phyloP scores from a whole-genome alignment of 2,888 invertebrate genomes.

The Parnassius glacialis region DNA sequence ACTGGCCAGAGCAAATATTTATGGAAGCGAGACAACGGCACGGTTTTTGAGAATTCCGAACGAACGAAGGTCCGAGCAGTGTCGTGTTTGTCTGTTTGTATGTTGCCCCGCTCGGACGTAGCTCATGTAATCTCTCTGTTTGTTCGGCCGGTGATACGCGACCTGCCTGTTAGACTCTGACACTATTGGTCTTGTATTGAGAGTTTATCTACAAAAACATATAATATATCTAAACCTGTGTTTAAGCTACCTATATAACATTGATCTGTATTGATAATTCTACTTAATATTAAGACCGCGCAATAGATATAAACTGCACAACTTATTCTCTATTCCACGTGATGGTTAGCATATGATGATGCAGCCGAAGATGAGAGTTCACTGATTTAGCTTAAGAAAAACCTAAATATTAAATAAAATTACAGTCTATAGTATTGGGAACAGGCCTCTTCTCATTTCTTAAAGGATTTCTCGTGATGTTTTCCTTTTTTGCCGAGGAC shows the following conservation, averaged over 20 bases:
- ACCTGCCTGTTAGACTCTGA: slow-evolving; percentile 36
- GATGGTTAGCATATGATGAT: too few relatives aligned
- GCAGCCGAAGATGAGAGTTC: too few relatives aligned
- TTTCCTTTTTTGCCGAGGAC: too few relatives aligned
- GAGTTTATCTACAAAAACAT: slow-evolving; percentile 13
- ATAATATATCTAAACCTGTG: neutral
- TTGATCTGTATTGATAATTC: too few relatives aligned
- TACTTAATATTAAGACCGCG: too few relatives aligned
- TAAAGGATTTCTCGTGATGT: too few relatives aligned
- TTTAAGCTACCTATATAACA: neutral
- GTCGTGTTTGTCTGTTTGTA: slow-evolving; percentile 40
- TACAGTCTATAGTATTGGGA: too few relatives aligned
- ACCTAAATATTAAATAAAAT: too few relatives aligned
- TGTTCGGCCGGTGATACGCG: slow-evolving; percentile 42
- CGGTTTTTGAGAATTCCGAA: slow-evolving; percentile 77
- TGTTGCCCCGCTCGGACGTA: slow-evolving; percentile 40
- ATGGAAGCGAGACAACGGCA: slow-evolving; percentile 67
- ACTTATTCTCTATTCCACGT: too few relatives aligned
- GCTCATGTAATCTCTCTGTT: slow-evolving; percentile 62
- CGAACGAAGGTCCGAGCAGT: slow-evolving; percentile 63
- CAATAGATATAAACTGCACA: too few relatives aligned
- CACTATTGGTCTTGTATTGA: slow-evolving; percentile 35
- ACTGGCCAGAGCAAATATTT: slow-evolving; percentile 73
- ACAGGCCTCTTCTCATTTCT: too few relatives aligned
- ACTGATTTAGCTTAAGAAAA: too few relatives aligned